Conservation (phyloP, 2,797 vertebrate species). For the Liasis olivaceus region DNA sequence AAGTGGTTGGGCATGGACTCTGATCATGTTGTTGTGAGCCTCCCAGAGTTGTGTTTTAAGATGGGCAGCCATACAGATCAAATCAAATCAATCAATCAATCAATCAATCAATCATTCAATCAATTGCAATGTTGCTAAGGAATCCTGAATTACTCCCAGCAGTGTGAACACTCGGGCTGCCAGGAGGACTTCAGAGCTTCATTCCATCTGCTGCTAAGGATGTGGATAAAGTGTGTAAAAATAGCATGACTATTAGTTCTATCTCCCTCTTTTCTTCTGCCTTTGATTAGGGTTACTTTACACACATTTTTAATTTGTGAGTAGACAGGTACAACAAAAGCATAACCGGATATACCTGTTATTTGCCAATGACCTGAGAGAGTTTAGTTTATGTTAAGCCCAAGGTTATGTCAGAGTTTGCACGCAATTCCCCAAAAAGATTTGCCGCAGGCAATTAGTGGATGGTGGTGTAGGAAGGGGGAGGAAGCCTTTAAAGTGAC, state of each 20-base stretch:
- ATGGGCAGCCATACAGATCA: neutral
- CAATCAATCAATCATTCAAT: neutral
- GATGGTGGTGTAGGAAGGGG: slow-evolving; percentile 67
- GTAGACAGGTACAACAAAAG: slow-evolving; percentile 74
- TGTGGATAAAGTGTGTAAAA: neutral
- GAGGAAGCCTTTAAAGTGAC: slow-evolving; percentile 71
- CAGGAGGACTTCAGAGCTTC: neutral
- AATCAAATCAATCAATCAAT: neutral
- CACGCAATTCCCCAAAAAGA: slow-evolving; percentile 77
- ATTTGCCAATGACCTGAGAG: slow-evolving; percentile 80
- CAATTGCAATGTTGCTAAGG: neutral
- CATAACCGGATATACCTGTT: slow-evolving; percentile 85
- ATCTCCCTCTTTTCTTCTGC: slow-evolving; percentile 68
- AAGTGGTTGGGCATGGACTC: neutral
- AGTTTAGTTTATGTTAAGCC: slow-evolving; percentile 79
- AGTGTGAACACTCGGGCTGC: neutral
- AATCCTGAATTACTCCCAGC: neutral
- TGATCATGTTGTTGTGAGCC: neutral
- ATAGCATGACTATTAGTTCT: slow-evolving; percentile 60
- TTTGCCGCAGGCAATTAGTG: slow-evolving; percentile 71
- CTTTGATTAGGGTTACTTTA: slow-evolving; percentile 74
- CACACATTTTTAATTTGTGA: slow-evolving; percentile 74
- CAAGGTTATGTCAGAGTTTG: slow-evolving; percentile 78
- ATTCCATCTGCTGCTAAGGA: neutral
- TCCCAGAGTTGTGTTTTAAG: neutral